Percentiles rank a stretch among this genome's conserved stretches.
Conservation (phyloP, 1,140 invertebrate species). For the Arctopsyche grandis region DNA sequence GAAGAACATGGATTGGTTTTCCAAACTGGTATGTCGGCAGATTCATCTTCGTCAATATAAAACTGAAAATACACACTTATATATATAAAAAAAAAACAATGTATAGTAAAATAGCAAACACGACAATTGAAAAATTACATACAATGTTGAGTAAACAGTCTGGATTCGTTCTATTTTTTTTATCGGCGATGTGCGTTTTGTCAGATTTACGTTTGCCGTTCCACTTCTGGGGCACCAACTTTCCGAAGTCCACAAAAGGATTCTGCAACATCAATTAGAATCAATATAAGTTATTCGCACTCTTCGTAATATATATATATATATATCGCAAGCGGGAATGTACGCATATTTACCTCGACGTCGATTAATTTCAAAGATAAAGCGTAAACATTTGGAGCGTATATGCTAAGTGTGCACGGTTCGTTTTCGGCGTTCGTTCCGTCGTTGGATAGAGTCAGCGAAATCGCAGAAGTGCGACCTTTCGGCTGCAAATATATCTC, state of each 20-base stretch:
- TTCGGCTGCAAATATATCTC: conserved; percentile 41
- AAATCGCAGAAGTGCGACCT: conserved; percentile 41
- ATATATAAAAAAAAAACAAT: not conserved
- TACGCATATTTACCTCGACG: conserved; percentile 40
- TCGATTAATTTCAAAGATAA: conserved; percentile 46
- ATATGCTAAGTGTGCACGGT: conserved; percentile 50
- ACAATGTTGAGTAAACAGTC: conserved; percentile 49
- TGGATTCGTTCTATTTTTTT: conserved; percentile 47
- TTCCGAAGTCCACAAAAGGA: conserved; percentile 37
- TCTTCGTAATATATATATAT: not conserved
- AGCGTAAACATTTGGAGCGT: conserved; percentile 44
- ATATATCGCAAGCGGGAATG: too few species aligned
- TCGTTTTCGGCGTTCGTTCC: not conserved
- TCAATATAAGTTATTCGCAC: not conserved
- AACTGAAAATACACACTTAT: conserved; percentile 10
- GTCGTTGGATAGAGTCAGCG: conserved; percentile 36
- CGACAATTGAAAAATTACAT: conserved; percentile 20
- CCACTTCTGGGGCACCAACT: conserved; percentile 36
- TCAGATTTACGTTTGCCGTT: conserved; percentile 38
- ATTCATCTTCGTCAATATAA: conserved; percentile 34
- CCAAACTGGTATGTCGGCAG: conserved; percentile 28
- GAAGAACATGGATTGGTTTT: conserved; percentile 42
- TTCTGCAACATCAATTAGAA: conserved; percentile 37
- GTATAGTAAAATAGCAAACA: not conserved
- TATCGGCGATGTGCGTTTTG: conserved; percentile 23